Base-by-base conservation (phyloP, 2,888 invertebrate genomes). In the Axea sp. region DNA sequence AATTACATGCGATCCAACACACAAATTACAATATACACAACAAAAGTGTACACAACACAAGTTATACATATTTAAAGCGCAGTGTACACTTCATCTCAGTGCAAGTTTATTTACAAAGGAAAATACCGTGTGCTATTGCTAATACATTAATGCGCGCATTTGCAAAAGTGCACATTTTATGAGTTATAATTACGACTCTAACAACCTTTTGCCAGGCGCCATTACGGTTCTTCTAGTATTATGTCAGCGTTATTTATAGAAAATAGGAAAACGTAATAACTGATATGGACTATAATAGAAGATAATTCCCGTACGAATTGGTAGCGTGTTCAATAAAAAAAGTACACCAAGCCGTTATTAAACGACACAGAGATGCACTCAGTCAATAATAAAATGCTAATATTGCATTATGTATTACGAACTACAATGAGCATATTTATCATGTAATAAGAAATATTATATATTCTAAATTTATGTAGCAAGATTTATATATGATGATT, bases 121-220 rank as follows among this genome's bases (percentile, higher is more conserved):
- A 49, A 68, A 41, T 35, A 35, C 45, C 55, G 64, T 64, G 53
- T 45, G 57, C 53, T 26, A 67, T 67, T 67, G 67, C 49, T 67
- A 67, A 67, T 67, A 67, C 57, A 67, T 67, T 67, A 67, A 67
- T 57, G 67, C 41, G 67, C 57, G 47, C 67, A 67, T 67, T 67
- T 67, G 41, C 49, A 49, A 57, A 49, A 67, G 49, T 67, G 57
- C 67, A 67, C 67, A 67, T 57, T 67, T 67, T 67, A 67, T 67
- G 67, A 57, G 67, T 57, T 39, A 67, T 67, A 67, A 67, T 67
- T 67, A 41, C 57, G 41, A 67, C 41, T 49, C 57, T 43, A 19
- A 22, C 43, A 57, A 67, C 57, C 45, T 67, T 67, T 67, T 41
- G 49, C 43, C 43, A 26, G 17, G 35, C 43, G 43, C 64, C 28